Evolutionary conservation across 2,113 vertebrate species (phyloP), one percentile per base, ranked within the genome.

Genomic region (Proterorhinus semilunaris): DNA sequence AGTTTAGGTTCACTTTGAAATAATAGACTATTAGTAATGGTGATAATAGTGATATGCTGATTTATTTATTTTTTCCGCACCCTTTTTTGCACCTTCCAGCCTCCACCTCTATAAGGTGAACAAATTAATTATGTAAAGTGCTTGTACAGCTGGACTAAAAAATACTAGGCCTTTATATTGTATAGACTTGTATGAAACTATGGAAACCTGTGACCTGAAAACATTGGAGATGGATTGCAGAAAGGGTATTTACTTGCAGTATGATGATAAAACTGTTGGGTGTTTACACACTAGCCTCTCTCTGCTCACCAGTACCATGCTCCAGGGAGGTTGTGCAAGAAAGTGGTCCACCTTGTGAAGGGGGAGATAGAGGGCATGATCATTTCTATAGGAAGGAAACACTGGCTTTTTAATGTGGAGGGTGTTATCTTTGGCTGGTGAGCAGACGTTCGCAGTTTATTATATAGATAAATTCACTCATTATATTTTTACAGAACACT

Each of bases 291-390:
- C 52, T 13, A 50, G 49, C 15, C n/a, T 53, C n/a, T 17, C 51
- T 53, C 52, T 27, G 55, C 53, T 72, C 63, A 7, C 65, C 65
- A 78, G 65, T 67, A 69, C 79, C 82, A 86, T 81, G 69, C 75
- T 78, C 71, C 52, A 57, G 55, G 46, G 71, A 65, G 69, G 62
- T 80, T 83, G 77, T 83, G 84, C 75, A 86, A 87, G 66, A 63
- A 45, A 67, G 72, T 69, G 27, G 44, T 75, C 65, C 54, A 44
- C 55, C 47, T 62, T 43, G 52, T 15, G 36, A 59, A 62, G 69
- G 73, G 68, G 66, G 48, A 48, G 17, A 15, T 72, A 47, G n/a
- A 53, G 63, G 17, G 53, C 53, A 21, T 27, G 17, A 67, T 49
- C 27, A 51, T 15, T 64, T 47, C 53, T 17, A 62, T 21, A 21